Evolutionary conservation across 2,888 invertebrate species (phyloP), one percentile per base, ranked within the genome.

Genomic region (Altica lythri): DNA sequence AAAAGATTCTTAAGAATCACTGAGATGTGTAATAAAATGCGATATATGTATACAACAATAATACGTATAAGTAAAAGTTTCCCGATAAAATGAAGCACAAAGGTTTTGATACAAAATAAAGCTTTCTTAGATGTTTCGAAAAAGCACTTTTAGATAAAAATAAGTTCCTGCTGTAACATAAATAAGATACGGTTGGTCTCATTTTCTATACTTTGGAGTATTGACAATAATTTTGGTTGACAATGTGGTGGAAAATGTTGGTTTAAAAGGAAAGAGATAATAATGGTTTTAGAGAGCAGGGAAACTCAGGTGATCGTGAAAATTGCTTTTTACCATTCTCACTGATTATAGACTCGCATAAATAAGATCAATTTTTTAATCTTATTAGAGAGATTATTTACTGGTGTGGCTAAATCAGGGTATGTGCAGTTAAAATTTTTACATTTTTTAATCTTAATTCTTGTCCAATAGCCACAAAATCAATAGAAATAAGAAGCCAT

Each of bases 1-100:
- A 44, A 44, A 44, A 29, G 44, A 27, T 30, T 30, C 13, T 9
- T 29, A 44, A 29, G 44, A 27, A 13, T 30, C 13, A 4, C 30
- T 30, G 30, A 10, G 12, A 10, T 30, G 30, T 12, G 10, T 12
- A 3, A 30, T 30, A 30, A 30, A 30, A 4, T 30, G 3, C 13
- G n/a, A n/a, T n/a, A n/a, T n/a, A n/a, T 2, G 10, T 30, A 30
- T 30, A 30, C 30, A 30, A 30, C 30, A 30, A 30, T 30, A 30
- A 30, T 12, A 30, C 30, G 12, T 30, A 30, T 9, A 30, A 30
- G 30, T 5, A 30, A 30, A 30, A 30, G 8, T 30, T 30, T n/a
- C 3, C 30, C 13, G 30, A 30, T 30, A 30, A 30, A 30, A 10
- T 30, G 10, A 5, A 30, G 30, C 13, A 30, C 30, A 30, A 30